Percentiles rank a stretch among this genome's conserved stretches.
Evolutionary conservation across 2,797 vertebrate genomes (phyloP).

Genomic region (Neomorphus geoffroyi): DNA sequence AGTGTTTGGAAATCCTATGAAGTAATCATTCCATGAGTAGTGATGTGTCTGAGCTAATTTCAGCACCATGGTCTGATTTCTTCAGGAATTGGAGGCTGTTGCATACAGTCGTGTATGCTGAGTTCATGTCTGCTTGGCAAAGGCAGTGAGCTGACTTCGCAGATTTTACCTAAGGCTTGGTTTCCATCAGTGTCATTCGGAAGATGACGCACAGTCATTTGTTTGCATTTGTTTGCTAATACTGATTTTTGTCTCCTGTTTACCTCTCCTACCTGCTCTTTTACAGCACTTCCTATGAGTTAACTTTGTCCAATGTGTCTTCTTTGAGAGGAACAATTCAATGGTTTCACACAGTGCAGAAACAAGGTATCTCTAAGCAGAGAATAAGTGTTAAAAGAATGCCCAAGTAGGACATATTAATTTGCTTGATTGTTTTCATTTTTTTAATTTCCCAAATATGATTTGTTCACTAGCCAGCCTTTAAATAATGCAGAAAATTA

Average conservation of each 20-base stretch:
- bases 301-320: not conserved
- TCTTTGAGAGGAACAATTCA: not conserved
- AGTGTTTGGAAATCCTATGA: not conserved
- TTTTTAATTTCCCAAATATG: not conserved
- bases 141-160: not conserved
- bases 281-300: not conserved
- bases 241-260: not conserved
- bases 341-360: not conserved
- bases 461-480: not conserved
- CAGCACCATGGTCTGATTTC: not conserved
- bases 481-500: not conserved
- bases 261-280: not conserved
- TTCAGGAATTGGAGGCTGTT: not conserved
- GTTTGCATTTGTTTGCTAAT: not conserved
- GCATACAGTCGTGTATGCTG: not conserved
- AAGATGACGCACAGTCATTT: not conserved
- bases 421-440: not conserved
- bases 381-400: not conserved
- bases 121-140: not conserved
- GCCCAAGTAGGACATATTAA: not conserved
- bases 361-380: not conserved
- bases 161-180: not conserved
- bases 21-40: not conserved
- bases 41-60: not conserved
- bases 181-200: not conserved